Evolutionary conservation across 2,113 vertebrate genomes (phyloP), one percentile per base, ranked within the genome.

Genomic region (Leiothrix lutea): DNA sequence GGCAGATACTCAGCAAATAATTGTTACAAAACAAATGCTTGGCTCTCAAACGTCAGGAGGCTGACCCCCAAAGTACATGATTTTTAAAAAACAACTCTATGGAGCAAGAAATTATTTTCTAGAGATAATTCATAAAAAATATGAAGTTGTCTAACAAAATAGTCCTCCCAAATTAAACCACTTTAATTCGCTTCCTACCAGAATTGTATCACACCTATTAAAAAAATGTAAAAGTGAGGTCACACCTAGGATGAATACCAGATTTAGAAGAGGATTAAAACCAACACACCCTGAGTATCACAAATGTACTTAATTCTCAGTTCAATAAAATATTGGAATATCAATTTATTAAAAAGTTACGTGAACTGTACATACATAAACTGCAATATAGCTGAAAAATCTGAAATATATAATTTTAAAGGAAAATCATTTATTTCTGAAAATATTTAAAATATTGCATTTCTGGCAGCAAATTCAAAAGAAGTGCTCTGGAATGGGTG

Each of bases 371-470:
- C 96, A 97, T 97, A 98, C 31, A 56, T 95, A 97, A 97, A 96
- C 82, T 92, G 89, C 91, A 92, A 97, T 94, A 97, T 78, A 97
- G 92, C 57, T 97, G 97, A 97, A 97, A 97, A 97, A 97, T 96
- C 95, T 97, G 97, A 95, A 97, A 97, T 98, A 98, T 95, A 97
- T 97, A 96, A 95, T 93, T 94, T 96, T 93, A 97, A 97, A 98
- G 56, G 77, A 95, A 94, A 95, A 97, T 97, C 92, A 97, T 93
- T 98, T 95, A 88, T 97, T 96, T 97, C 78, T 94, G 94, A 97
- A 98, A 98, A 91, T 97, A 97, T 94, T 98, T 98, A 98, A 97
- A 98, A 98, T 97, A 98, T 96, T 97, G 95, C 97, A 95, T 97
- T 97, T 97, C 96, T 97, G 97, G 96, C 97, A 95, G 82, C 86